These are phyloP conservation scores for Cephus sareptanus DNA, from an alignment of 2,888 invertebrate genomes.

Conservation along the genomic window DNA sequence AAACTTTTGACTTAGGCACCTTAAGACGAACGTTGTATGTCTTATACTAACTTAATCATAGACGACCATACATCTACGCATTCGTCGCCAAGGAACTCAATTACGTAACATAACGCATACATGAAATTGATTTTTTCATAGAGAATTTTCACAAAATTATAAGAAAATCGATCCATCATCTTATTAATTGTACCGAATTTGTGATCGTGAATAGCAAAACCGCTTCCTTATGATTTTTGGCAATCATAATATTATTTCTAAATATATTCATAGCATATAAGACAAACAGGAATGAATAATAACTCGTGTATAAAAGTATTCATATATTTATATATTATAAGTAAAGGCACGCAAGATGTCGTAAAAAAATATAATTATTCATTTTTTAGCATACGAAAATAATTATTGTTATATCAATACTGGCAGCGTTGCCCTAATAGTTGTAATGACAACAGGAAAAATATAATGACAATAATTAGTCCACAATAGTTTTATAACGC, in stretches of 20 bases:
- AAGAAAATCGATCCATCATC: background rate
- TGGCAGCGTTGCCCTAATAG: background rate
- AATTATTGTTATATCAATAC: background rate
- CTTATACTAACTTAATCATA: background rate
- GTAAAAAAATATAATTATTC: background rate
- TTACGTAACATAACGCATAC: background rate
- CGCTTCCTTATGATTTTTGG: background rate
- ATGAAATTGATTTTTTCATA: background rate
- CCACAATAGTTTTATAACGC: background rate
- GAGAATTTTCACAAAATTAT: background rate
- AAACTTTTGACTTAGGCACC: background rate
- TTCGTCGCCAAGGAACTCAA: background rate
- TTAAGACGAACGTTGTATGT: background rate
- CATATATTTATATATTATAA: background rate
- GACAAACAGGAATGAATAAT: background rate
- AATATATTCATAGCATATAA: background rate
- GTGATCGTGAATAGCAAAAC: background rate
- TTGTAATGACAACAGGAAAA: background rate
- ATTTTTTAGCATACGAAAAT: background rate
- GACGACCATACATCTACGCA: background rate
- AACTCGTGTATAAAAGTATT: background rate
- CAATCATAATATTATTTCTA: background rate
- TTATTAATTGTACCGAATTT: background rate
- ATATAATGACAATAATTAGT: background rate
- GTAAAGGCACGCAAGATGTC: background rate